These are phyloP conservation scores for Caenorhabditis panamensis DNA, from an alignment of 2,888 invertebrate genomes.

Conservation along the genomic window DNA sequence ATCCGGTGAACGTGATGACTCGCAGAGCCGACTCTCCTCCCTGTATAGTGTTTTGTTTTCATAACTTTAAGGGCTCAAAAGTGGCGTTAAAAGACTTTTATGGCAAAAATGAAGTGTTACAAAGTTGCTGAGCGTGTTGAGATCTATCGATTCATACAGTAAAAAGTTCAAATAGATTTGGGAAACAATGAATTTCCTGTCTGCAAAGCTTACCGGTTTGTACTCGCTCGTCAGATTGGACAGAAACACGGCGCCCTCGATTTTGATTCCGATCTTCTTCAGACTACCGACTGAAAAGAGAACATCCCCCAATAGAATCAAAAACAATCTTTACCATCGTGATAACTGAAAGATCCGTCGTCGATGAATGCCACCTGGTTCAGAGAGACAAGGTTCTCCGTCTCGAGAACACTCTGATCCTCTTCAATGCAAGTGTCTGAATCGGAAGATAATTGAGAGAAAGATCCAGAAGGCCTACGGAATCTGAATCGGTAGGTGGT, in stretches of 20 bases:
- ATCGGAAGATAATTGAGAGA: neutral
- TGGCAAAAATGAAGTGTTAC: no score
- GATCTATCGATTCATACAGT: no score
- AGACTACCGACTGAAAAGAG: neutral
- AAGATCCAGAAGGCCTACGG: constrained; percentile 16
- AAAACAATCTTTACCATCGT: constrained; percentile 1
- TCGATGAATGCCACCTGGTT: constrained; percentile 5
- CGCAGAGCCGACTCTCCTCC: constrained; percentile 30
- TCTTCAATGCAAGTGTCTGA: constrained; percentile 14
- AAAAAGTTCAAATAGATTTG: no score
- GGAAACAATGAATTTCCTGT: no score
- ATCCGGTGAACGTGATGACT: constrained; percentile 4
- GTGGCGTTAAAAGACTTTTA: no score
- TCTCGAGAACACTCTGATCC: neutral
- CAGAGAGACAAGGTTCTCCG: constrained; percentile 11
- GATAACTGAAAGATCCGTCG: constrained; percentile 11
- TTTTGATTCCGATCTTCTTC: constrained; percentile 1
- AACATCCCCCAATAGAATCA: neutral
- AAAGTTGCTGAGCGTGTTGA: no score
- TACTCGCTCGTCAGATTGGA: neutral
- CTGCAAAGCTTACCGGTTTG: neutral
- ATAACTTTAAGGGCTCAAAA: no score
- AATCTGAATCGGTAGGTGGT: constrained; percentile 40
- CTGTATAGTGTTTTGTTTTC: no score
- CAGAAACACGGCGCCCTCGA: constrained; percentile 1